Evolutionary conservation across 2,797 vertebrate genomes (phyloP).

Genomic region (Falco peregrinus): DNA sequence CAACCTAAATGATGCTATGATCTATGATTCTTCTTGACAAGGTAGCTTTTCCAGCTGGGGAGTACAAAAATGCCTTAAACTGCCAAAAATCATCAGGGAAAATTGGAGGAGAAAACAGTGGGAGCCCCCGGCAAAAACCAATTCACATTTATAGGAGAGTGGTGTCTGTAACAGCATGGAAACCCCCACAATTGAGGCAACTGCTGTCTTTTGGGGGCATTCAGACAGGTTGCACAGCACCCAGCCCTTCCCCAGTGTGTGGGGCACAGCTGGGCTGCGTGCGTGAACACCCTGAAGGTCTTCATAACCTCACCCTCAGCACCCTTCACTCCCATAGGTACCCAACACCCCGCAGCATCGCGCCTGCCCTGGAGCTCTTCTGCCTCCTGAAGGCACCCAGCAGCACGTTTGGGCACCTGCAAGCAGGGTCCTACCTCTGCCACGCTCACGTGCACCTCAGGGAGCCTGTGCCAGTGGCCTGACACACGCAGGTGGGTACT

Average conservation of each 20-base stretch:
- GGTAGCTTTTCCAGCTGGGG: background rate
- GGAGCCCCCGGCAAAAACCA: background rate
- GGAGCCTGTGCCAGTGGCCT: background rate
- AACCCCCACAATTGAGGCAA: background rate
- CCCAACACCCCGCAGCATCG: fast-evolving
- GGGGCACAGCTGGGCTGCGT: background rate
- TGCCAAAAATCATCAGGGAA: background rate
- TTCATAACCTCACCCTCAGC: background rate
- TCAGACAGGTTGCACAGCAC: background rate
- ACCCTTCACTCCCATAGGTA: background rate
- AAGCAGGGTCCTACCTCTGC: background rate
- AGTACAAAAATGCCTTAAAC: background rate
- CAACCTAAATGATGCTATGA: too few relatives aligned
- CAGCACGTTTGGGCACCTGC: fast-evolving
- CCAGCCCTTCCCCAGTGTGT: background rate
- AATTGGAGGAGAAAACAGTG: background rate
- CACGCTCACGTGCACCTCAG: fast-evolving
- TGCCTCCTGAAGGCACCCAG: background rate
- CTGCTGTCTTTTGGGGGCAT: background rate
- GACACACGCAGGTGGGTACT: background rate
- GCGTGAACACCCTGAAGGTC: background rate
- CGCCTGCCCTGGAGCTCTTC: background rate
- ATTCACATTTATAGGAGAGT: background rate
- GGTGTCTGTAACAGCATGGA: background rate
- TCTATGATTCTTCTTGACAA: background rate